These are phyloP conservation scores for Psophia crepitans DNA, from an alignment of 2,113 vertebrate species.

Conservation along the genomic window DNA sequence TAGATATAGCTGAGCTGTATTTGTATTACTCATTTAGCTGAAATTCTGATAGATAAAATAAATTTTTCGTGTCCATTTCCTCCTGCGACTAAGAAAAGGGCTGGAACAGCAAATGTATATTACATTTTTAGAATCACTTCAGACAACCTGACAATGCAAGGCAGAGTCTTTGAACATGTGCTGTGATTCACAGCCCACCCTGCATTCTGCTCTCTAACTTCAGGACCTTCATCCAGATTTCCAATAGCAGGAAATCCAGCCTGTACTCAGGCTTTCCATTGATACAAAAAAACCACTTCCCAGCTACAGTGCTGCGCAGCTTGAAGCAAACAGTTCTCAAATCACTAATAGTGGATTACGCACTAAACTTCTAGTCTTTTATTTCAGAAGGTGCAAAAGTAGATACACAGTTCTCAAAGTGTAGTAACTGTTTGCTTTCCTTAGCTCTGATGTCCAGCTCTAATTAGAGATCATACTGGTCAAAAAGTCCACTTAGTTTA, in stretches of 20 bases:
- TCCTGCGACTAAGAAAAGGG: not conserved
- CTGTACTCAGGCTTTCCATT: not conserved
- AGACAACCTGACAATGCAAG: not conserved
- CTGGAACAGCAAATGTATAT: not conserved
- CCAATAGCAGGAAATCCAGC: constrained; percentile 11
- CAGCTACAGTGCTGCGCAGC: not conserved
- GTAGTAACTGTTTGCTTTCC: not conserved
- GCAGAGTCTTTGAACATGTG: not conserved
- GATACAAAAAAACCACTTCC: not conserved
- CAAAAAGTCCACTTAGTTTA: not conserved
- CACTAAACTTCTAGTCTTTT: not conserved
- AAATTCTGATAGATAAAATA: not conserved
- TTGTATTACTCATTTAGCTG: not conserved
- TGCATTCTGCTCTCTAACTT: not conserved
- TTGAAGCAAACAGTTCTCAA: not conserved
- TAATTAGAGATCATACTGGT: not conserved
- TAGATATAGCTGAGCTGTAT: not conserved
- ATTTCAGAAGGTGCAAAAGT: not conserved
- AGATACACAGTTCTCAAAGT: not conserved
- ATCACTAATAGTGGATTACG: not conserved
- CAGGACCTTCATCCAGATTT: not conserved
- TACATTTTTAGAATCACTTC: not conserved
- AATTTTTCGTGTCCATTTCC: not conserved
- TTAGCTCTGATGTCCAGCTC: not conserved
- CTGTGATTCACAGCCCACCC: not conserved